Conservation (phyloP, 64 coral and sea anemone species). For the Cladopsammia gracilis region DNA sequence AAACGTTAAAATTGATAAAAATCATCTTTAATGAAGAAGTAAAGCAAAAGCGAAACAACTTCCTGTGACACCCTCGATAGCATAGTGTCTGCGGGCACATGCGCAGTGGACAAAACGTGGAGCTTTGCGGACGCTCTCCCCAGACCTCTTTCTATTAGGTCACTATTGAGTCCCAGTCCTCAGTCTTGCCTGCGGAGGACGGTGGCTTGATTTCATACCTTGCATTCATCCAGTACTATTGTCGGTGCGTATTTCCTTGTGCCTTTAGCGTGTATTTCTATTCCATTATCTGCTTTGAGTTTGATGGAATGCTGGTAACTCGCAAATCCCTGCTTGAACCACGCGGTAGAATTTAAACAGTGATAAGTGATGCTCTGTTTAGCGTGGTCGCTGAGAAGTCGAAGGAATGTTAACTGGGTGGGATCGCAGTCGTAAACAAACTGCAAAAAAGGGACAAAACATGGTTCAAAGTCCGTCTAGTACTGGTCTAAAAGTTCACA, state of each 20-base stretch:
- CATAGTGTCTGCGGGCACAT: too few species aligned
- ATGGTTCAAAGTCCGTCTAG: background rate
- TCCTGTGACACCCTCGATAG: too few species aligned
- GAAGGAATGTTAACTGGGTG: conserved; percentile 87
- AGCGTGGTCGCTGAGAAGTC: conserved; percentile 80
- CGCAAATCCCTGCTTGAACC: conserved; percentile 74
- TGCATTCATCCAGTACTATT: conserved; percentile 87
- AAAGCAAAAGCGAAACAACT: background rate
- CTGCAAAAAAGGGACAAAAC: conserved; percentile 54
- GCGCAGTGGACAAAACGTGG: too few species aligned
- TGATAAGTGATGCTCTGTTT: conserved; percentile 95
- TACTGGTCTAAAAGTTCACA: background rate
- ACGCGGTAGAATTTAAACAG: conserved; percentile 93
- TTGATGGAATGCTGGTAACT: conserved; percentile 78
- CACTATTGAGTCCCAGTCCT: too few species aligned
- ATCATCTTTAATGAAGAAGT: background rate
- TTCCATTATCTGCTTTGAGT: conserved; percentile 89
- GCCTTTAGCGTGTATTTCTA: conserved; percentile 82
- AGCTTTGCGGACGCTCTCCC: too few species aligned
- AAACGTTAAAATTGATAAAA: background rate
- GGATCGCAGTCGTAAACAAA: conserved; percentile 80
- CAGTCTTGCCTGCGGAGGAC: background rate
- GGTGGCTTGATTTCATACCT: conserved; percentile 54
- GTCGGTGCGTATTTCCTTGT: conserved; percentile 94
- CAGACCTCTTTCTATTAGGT: too few species aligned